Conservation (phyloP, 2,113 vertebrate genomes). For the Oncorhynchus mykiss region DNA sequence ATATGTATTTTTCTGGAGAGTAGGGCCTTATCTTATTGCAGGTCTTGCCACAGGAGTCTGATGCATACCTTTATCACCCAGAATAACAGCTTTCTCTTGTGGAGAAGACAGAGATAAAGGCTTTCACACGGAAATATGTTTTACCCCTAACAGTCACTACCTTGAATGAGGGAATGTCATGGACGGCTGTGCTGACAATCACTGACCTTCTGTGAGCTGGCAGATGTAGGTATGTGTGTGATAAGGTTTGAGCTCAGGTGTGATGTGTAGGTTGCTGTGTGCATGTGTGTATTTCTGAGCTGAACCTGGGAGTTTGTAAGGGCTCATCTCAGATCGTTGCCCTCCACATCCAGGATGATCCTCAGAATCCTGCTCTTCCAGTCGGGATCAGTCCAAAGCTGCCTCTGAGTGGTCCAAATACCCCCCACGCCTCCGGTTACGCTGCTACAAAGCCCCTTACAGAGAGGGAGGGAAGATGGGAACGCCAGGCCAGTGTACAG, state of each 20-base stretch:
- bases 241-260: neutral
- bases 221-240: neutral
- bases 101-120: neutral
- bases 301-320: conserved; percentile 11
- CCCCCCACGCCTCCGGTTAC: conserved; percentile 15
- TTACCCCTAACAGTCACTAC: no score
- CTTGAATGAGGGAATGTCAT: no score
- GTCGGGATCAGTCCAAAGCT: conserved; percentile 47
- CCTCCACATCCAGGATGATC: conserved; percentile 47
- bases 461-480: neutral
- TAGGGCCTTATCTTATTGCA: no score
- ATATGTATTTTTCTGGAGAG: neutral
- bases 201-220: no score
- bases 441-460: conserved; percentile 6
- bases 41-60: no score
- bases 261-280: neutral
- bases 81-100: neutral
- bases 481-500: neutral
- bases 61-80: neutral
- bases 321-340: conserved; percentile 49
- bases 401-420: conserved; percentile 33
- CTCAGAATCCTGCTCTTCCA: conserved; percentile 35
- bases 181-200: no score
- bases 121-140: no score
- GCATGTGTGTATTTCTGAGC: conserved; percentile 19